phyloP scores from a whole-genome alignment of 2,797 vertebrate species.

The Enteromius argenteus region DNA sequence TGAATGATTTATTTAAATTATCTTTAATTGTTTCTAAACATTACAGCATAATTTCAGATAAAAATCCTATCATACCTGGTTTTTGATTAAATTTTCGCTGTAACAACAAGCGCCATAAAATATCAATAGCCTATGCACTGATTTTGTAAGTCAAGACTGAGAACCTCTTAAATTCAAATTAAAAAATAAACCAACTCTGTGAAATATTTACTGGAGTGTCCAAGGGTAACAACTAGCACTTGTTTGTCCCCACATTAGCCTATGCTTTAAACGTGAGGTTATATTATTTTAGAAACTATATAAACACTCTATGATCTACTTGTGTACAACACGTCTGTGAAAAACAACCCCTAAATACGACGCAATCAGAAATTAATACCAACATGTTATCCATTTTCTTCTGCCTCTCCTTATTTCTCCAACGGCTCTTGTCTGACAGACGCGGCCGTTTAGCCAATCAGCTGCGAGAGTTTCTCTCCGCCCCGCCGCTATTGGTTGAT shows the following conservation, averaged over 20 bases:
- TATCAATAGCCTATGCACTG: neutral
- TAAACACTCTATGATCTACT: conserved; percentile 38
- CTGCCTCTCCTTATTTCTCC: conserved; percentile 68
- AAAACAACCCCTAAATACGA: conserved; percentile 62
- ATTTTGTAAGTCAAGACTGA: neutral
- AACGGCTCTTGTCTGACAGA: conserved; percentile 76
- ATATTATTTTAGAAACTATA: neutral
- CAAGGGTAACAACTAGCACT: neutral
- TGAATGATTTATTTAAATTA: neutral
- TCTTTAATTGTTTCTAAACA: neutral
- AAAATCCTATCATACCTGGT: neutral
- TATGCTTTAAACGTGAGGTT: neutral
- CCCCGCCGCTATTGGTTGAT: conserved; percentile 82
- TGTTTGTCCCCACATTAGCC: neutral
- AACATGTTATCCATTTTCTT: conserved; percentile 78
- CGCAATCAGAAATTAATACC: conserved; percentile 74
- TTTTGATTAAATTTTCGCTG: neutral
- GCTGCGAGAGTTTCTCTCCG: conserved; percentile 76
- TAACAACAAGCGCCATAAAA: neutral
- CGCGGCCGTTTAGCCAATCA: conserved; percentile 82
- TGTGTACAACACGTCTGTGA: conserved; percentile 75
- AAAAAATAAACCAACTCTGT: neutral
- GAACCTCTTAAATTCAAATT: neutral
- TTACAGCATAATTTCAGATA: neutral
- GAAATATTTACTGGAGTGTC: neutral